Evolutionary conservation across 2,113 vertebrate genomes (phyloP), one percentile per base, ranked within the genome.

Genomic region (Neolamprologus kungweensis): DNA sequence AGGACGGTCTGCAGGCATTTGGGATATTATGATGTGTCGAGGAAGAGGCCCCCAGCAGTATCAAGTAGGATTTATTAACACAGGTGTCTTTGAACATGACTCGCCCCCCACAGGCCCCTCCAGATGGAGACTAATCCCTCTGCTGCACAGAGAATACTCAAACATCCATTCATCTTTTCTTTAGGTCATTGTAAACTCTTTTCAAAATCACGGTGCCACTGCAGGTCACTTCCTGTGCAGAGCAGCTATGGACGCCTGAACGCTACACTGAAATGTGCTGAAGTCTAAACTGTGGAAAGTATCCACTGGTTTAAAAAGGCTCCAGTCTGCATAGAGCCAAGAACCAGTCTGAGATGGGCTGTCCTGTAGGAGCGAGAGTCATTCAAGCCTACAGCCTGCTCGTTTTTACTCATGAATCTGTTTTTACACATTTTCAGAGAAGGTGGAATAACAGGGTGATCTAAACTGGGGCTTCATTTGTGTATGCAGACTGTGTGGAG

Each of bases 61-160:
- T 96, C 93, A 85, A 79, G 60, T 81, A 37, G 91, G 91, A 94
- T 95, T 95, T 93, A 93, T 95, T 93, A 95, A 91, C 88, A 79
- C 81, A 88, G 82, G 84, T 91, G 94, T 92, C 94, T 96, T 95
- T 96, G 94, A 95, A 94, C 91, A 93, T 91, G 94, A 94, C 93
- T 93, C 93, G 92, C 91, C 65, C 83, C 80, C 85, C 79, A 68
- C 88, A 54, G 60, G 86, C 55, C 87, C 51, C 23, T 87, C 60
- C 88, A 94, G 88, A 94, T 85, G 85, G 91, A 89, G 54, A 83
- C 73, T 95, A 94, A 95, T 94, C 93, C 92, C 79, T 81, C 31
- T 60, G 71, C 82, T 81, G 82, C 80, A 83, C 79, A 84, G 65
- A 84, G 73, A 87, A 81, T 79, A 86, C 55, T 71, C 89, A 37